Evolutionary conservation across 2,888 invertebrate species (phyloP), one percentile per base, ranked within the genome.

Genomic region (Kryphioiulus occultus): DNA sequence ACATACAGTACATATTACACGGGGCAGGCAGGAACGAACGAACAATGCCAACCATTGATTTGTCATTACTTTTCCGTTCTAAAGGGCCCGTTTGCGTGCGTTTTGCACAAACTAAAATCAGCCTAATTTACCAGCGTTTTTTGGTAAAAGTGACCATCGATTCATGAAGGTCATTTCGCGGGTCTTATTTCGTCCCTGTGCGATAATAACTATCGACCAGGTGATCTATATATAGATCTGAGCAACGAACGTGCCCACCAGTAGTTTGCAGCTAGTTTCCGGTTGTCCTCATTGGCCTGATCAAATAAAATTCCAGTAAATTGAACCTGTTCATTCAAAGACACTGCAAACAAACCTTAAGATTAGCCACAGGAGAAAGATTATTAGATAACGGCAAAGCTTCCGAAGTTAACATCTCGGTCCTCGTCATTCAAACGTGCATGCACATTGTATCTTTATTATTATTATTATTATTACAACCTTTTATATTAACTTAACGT

Each of bases 151-250:
- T 78, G 78, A 78, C 78, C 78, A 30, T 30, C 26, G 78, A 78
- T 26, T 78, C 26, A 78, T 3, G 30, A 78, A 78, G 78, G 78
- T 78, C 78, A 78, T 30, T 30, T 78, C 22, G 22, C 78, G 78
- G 78, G 30, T 78, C 78, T 78, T 78, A 30, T 78, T 78, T 78
- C 0, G 78, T 78, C 78, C 78, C 78, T 78, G 78, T 2, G 78
- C 78, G 30, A 78, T 78, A 78, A 78, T 78, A 78, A 78, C 78
- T 78, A 78, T 78, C 78, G 78, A 78, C 30, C 30, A 30, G 78
- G 78, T 78, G 30, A 78, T 78, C 78, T 78, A 78, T 78, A 30
- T 78, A 78, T 78, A 78, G 78, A 78, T 30, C 30, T 1, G 22
- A 22, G 22, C 59, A 22, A 7, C 2, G 35, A 35, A 68, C 22